phyloP scores from a whole-genome alignment of 2,888 invertebrate species.

The Philereme vetulata region DNA sequence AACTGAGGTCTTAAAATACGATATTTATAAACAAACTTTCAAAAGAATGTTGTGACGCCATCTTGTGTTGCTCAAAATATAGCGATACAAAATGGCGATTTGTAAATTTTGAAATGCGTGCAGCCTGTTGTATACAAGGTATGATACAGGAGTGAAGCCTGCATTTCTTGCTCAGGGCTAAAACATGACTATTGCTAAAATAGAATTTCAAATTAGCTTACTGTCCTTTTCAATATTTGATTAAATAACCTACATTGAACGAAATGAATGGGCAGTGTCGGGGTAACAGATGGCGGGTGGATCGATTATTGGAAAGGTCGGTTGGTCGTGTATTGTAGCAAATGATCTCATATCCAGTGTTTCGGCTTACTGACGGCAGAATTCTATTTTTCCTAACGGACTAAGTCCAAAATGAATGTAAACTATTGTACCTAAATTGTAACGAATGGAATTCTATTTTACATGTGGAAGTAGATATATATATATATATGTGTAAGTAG shows the following conservation, averaged over 20 bases:
- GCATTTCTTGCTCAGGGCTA: slow-evolving; percentile 13
- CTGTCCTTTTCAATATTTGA: neutral
- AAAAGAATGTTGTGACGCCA: slow-evolving; percentile 6
- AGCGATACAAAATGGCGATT: slow-evolving; percentile 13
- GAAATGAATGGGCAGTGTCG: too few relatives aligned
- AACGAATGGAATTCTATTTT: slow-evolving; percentile 36
- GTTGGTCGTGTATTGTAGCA: neutral
- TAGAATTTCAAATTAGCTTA: slow-evolving; percentile 13
- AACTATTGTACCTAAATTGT: slow-evolving; percentile 43
- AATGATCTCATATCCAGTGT: slow-evolving; percentile 37
- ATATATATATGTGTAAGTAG: slow-evolving; percentile 39
- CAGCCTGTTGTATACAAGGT: slow-evolving; percentile 19
- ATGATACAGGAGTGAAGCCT: slow-evolving; percentile 16
- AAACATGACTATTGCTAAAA: neutral
- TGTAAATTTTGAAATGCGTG: slow-evolving; percentile 1
- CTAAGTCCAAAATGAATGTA: slow-evolving; percentile 31
- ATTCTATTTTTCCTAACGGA: slow-evolving; percentile 25
- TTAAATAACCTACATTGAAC: too few relatives aligned
- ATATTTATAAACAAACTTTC: slow-evolving; percentile 2
- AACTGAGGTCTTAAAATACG: slow-evolving; percentile 21
- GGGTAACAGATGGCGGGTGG: too few relatives aligned
- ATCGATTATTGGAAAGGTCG: too few relatives aligned
- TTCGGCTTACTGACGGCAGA: slow-evolving; percentile 30
- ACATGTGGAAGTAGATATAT: slow-evolving; percentile 30
- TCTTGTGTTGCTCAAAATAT: slow-evolving; percentile 7